Conservation (phyloP, 2,113 vertebrate species). For the Pagrus major region DNA sequence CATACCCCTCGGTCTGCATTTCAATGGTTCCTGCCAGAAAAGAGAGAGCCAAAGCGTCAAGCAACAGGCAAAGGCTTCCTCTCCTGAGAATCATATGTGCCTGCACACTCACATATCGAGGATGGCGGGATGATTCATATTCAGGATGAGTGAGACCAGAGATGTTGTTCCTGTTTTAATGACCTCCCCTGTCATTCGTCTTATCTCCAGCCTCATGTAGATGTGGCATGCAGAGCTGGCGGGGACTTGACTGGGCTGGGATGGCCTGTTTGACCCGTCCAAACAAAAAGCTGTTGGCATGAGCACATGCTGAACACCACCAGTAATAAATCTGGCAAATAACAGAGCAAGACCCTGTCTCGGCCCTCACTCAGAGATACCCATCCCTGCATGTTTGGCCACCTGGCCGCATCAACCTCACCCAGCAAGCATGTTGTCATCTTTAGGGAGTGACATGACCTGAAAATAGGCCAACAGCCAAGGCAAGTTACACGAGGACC, state of each 20-base stretch:
- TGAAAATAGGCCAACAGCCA: conserved; percentile 18
- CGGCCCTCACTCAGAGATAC: conserved; percentile 6
- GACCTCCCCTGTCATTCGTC: conserved; percentile 68
- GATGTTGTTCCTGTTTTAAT: conserved; percentile 70
- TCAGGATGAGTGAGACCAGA: conserved; percentile 45
- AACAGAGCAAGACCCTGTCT: conserved; percentile 27
- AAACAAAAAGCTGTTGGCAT: conserved; percentile 42
- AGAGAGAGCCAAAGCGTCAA: conserved; percentile 40
- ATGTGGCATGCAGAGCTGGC: conserved; percentile 38
- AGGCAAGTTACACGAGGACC: conserved; percentile 25
- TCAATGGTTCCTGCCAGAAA: conserved; percentile 72
- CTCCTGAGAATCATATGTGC: conserved; percentile 50
- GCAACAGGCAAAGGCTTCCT: conserved; percentile 65
- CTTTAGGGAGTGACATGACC: conserved; percentile 43
- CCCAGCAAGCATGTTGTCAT: conserved; percentile 21
- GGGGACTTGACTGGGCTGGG: neutral
- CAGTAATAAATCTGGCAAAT: conserved; percentile 39
- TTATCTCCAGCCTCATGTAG: conserved; percentile 54
- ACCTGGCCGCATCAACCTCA: conserved; percentile 33
- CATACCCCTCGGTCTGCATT: conserved; percentile 69
- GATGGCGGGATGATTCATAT: conserved; percentile 62
- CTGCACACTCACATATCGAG: conserved; percentile 47
- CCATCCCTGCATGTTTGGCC: conserved; percentile 19
- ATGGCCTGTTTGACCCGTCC: conserved; percentile 31
- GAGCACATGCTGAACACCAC: conserved; percentile 20